Base-by-base conservation (phyloP, 2,797 vertebrate genomes). In the Mus caroli region DNA sequence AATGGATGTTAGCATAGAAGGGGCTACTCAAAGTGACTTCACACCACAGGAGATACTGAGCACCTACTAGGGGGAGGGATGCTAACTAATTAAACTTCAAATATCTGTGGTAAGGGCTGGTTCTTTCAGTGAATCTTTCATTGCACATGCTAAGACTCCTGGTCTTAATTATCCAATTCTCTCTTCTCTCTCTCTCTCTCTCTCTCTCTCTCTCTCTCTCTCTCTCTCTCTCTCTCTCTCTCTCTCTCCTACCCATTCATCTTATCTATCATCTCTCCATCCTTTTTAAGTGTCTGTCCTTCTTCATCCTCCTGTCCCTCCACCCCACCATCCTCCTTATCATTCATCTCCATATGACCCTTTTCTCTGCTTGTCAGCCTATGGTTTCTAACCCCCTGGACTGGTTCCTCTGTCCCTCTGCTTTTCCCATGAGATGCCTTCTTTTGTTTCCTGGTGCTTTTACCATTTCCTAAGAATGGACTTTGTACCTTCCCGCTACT, bases 381-480 rank as follows among this genome's bases (percentile, higher is more conserved):
- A 31, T 20, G 56, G 28, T 28, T 46, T 3, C 43, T n/a, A 54
- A 50, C n/a, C 14, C 56, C 37, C 7, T 2, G 1, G 0, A 64
- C 84, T 82, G 46, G 6, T 84, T 91, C 73, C 84, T 92, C 60
- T 77, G 7, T 34, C 52, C 26, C 67, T 43, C 54, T n/a, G 73
- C 10, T 60, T 93, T 95, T 94, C 31, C 64, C 71, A 22, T 28
- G 67, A 69, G 94, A 86, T 58, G 37, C 34, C 31, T 37, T 43
- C 56, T 34, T 94, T 31, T 60, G 84, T 64, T 54, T 31, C 52
- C 52, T 24, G 64, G 5, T 46, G 56, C 0, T 6, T 20, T 56
- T 17, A 12, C 9, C 17, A 88, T 85, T 60, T 9, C 12, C 50
- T 20, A 8, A n/a, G 62, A 6, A 0, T 78, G 19, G 46, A 31